Base-by-base conservation (phyloP, 2,888 invertebrate genomes). In the Watsonalla cultraria region DNA sequence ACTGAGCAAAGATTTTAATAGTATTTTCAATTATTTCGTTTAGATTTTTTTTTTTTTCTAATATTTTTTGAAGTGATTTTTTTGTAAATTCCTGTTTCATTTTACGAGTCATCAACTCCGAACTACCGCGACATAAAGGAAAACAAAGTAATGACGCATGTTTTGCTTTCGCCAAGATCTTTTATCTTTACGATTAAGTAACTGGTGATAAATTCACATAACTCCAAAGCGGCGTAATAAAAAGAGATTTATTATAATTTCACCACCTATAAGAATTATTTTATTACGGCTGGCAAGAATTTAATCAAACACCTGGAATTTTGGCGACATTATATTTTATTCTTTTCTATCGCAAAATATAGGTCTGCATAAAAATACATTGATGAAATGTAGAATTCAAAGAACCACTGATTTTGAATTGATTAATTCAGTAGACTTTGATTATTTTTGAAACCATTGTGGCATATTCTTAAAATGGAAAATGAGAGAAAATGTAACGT, bases 121-220 rank as follows among this genome's bases (percentile, higher is more conserved):
- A 5, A 5, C 8, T 42, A 42, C 11, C 61, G 56, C 56, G 49
- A 51, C 33, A 14, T 47, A 52, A 54, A 55, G 63, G 54, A 62
- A 63, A 61, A 65, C 52, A 60, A 54, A 54, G 52, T 61, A 53
- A 56, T 54, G 59, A 53, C 46, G 42, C 58, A 15, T 47, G 53
- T 52, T 58, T 24, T 47, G 52, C 61, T 64, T 65, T 65, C 58
- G 55, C 58, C 57, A 14, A 59, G 55, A 60, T 60, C 59, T 65
- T 66, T 65, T 66, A 71, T 66, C 69, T 61, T 48, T 42, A 58
- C 62, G 66, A 68, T 74, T 71, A 66, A 74, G 65, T 66, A 72
- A 74, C 63, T 51, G 53, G 49, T 35, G 51, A 59, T 54, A 51
- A 51, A 53, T 50, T 47, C 46, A 47, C 37, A 46, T 46, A 48